Base-by-base conservation (phyloP, 2,888 invertebrate genomes). In the Cheilosia impressa region DNA sequence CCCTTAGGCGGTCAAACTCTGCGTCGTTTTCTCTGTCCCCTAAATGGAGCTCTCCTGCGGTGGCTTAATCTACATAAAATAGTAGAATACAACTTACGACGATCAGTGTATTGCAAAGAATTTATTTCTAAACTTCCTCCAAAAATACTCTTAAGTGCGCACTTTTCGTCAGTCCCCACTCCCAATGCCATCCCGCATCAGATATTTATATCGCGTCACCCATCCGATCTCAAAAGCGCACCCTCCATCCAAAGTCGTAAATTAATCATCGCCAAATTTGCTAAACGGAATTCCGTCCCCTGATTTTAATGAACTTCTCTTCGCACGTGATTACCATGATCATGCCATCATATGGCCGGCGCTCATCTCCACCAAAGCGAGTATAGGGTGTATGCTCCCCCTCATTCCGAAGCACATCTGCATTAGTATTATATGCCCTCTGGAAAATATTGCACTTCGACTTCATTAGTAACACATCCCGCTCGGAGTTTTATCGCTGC, bases 241-340 rank as follows among this genome's bases (percentile, higher is more conserved):
- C 24, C 41, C 62, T 41, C 52, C 27, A 55, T 41, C 43, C 27
- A 55, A 45, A 63, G 63, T 55, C 65, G 78, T 78, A 82, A 82
- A 77, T 82, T 66, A 66, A 57, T 83, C 82, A 73, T 27, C 68
- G 72, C 62, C 22, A 62, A 78, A 55, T 77, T 72, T 72, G 53
- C 53, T 62, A 10, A 65, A 65, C 55, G 47, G 52, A 45, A 77
- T 72, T 69, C 57, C 53, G 34, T 73, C 68, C 47, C 50, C 63
- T 13, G 50, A 66, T 52, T 68, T 73, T 68, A 83, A 83, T 78
- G 62, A 78, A 73, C 73, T 68, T 73, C 68, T 83, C 63, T 69
- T 83, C 57, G 62, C 83, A 83, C 78, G 43, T 83, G 73, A 83
- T 78, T 73, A 83, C 68, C 73, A 78, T 73, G 78, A 78, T 83